Conservation (phyloP, 2,797 vertebrate species). For the Onychomys arenicola region DNA sequence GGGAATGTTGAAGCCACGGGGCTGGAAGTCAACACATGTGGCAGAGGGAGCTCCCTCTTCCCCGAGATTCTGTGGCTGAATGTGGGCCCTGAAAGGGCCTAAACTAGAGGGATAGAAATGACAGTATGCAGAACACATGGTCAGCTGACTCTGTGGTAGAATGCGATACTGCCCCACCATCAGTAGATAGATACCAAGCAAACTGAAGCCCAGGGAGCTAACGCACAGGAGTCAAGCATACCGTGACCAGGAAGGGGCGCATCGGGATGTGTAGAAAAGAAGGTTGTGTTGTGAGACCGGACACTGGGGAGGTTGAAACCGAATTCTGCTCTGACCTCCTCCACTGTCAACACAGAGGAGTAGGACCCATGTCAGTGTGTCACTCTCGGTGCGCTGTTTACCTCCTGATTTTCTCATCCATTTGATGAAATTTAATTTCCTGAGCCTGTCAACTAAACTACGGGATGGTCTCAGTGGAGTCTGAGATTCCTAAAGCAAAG, state of each 20-base stretch:
- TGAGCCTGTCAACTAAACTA: not conserved
- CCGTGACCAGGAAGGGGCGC: not conserved
- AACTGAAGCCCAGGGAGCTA: rapidly evolving
- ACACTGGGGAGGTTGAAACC: not conserved
- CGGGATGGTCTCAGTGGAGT: not conserved
- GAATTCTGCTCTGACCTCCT: not conserved
- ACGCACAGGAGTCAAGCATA: not conserved
- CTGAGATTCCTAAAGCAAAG: not conserved
- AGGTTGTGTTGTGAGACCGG: not conserved
- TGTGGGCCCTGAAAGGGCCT: not conserved
- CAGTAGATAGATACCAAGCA: not conserved
- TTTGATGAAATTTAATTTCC: constrained; percentile 31
- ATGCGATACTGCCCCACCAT: not conserved
- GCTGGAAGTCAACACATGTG: not conserved
- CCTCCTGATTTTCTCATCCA: not conserved
- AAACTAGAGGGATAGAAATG: not conserved
- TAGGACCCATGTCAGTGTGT: not conserved
- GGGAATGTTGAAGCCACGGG: not conserved
- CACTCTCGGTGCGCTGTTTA: not conserved
- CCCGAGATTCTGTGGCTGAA: not conserved
- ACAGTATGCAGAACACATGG: not conserved
- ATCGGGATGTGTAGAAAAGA: not conserved
- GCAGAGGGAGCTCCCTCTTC: not conserved
- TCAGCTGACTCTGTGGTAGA: not conserved
- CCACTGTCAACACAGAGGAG: not conserved